Evolutionary conservation across 2,888 invertebrate species (phyloP).

Genomic region (Andrena praecox): DNA sequence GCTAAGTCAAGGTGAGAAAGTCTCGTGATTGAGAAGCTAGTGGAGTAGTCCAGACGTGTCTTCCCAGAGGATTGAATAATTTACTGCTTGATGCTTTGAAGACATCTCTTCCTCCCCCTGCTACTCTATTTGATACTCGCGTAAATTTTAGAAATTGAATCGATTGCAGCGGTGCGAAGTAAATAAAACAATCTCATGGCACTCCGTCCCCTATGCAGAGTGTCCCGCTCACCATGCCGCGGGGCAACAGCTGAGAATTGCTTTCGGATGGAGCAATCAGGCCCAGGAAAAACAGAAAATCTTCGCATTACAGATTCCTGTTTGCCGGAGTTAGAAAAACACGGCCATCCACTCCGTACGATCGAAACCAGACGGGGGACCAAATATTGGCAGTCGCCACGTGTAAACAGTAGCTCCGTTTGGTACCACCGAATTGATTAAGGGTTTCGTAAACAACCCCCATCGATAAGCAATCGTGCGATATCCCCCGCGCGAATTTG

Average conservation of each 20-base stretch:
- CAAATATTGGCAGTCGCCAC: constrained; percentile 51
- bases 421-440: constrained; percentile 55
- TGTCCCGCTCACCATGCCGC: neutral
- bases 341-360: constrained; percentile 9
- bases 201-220: no score
- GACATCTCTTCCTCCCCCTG: no score
- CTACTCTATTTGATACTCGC: no score
- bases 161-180: no score
- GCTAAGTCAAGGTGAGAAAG: no score
- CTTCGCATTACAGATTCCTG: constrained; percentile 4
- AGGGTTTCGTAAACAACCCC: constrained; percentile 57
- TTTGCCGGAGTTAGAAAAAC: constrained; percentile 27
- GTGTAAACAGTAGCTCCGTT: constrained; percentile 47
- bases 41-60: no score
- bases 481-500: constrained; percentile 19
- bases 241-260: neutral
- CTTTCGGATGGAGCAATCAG: neutral
- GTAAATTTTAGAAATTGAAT: no score
- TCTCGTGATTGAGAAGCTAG: no score
- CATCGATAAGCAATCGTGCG: constrained; percentile 30
- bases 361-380: constrained; percentile 42
- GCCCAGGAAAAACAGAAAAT: neutral
- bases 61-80: no score
- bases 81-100: no score
- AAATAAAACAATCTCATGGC: neutral